Conservation (phyloP, 37 sponge, comb jelly and placozoan genomes). For the Axinella damicornis region DNA sequence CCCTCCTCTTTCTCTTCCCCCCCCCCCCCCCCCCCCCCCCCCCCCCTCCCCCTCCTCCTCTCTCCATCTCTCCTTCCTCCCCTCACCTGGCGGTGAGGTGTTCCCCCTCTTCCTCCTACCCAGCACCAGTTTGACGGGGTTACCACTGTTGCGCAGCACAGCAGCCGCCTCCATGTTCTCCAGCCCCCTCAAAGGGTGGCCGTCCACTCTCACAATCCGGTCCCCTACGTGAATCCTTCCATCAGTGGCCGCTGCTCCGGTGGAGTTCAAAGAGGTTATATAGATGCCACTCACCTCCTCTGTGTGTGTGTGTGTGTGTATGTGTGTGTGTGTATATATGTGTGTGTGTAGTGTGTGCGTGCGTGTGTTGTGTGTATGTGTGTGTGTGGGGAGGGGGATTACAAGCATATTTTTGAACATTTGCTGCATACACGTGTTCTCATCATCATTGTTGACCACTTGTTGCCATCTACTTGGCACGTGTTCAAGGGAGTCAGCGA, state of each 20-base stretch:
- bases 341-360: too few relatives aligned
- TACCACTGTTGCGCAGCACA: conserved; percentile 67
- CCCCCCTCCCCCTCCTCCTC: background rate
- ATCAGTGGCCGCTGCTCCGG: conserved; percentile 66
- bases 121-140: conserved; percentile 62
- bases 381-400: too few relatives aligned
- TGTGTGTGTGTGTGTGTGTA: conserved; percentile 16
- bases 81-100: background rate
- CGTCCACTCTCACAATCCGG: conserved; percentile 72
- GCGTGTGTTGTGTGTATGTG: too few relatives aligned
- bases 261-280: conserved; percentile 57
- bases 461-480: too few relatives aligned
- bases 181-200: conserved; percentile 52
- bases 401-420: background rate
- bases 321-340: background rate
- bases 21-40: background rate
- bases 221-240: conserved; percentile 63
- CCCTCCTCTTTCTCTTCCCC: conserved; percentile 1
- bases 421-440: too few relatives aligned
- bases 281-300: conserved; percentile 76
- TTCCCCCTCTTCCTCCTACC: conserved; percentile 3
- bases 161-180: conserved; percentile 83
- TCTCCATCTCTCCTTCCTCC: background rate
- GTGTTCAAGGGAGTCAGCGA: too few relatives aligned
- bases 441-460: too few relatives aligned